Evolutionary conservation across 2,797 vertebrate species (phyloP), one percentile per base, ranked within the genome.

Genomic region (Xenops minutus): DNA sequence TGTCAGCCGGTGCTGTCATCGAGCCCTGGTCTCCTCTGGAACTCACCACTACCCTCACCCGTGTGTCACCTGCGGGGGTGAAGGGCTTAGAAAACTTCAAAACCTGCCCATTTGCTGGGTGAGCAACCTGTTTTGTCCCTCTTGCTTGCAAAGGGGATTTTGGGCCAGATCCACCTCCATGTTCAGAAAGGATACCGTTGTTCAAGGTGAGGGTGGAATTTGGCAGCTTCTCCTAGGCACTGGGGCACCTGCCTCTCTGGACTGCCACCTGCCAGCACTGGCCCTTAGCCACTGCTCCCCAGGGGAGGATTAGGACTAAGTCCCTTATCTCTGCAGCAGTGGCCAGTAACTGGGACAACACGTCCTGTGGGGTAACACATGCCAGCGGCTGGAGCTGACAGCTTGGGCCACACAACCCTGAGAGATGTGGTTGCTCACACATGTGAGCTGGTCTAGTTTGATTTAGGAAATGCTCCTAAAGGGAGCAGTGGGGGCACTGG

Each of bases 51-150:
- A n/a, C 46, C 32, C 44, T 94, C 3, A 1, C 19, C 30, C 0
- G 0, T 36, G 21, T 52, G 56, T 27, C 0, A 0, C 56, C 36
- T 12, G 26, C 3, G 2, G 62, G 10, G 6, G 0, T 2, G 7
- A 81, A 64, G 66, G 66, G 29, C 76, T 83, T 52, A 26, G 29
- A 76, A 69, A 36, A 49, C 10, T 11, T 13, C 63, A 12, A 67
- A 69, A 10, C 32, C n/a, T 20, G 4, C 4, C 17, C 19, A 6
- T 4, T 2, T n/a, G 34, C 37, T 52, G 52, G 7, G 29, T 14
- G 30, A 29, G n/a, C 1, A 1, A 82, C 17, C 64, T 19, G 12
- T 44, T 41, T 8, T 37, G 13, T 10, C 39, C 44, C 30, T 79
- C 24, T 43, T 52, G 24, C 22, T 72, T 69, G 44, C n/a, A 76